These are phyloP conservation scores for Serrognathus titanus DNA, from an alignment of 2,888 invertebrate species.

Conservation along the genomic window DNA sequence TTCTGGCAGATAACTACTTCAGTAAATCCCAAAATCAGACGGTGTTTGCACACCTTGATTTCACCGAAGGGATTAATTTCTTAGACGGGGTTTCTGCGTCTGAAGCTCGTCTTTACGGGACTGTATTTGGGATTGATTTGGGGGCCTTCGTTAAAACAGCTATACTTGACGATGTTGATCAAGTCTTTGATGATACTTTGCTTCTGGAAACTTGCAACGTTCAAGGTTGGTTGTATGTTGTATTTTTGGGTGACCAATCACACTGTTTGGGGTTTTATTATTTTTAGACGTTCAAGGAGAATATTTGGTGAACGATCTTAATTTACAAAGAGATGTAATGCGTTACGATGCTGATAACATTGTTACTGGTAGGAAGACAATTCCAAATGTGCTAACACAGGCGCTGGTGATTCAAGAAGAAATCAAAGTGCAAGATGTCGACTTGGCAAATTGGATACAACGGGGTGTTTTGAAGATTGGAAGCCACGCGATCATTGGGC, in stretches of 20 bases:
- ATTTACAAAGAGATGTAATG: constrained; percentile 53
- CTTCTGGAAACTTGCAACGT: constrained; percentile 33
- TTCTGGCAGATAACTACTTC: constrained; percentile 52
- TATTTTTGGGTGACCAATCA: not conserved
- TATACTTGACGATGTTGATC: constrained; percentile 46
- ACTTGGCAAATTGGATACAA: constrained; percentile 50
- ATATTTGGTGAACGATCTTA: constrained; percentile 51
- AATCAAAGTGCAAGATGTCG: constrained; percentile 47
- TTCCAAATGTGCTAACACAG: constrained; percentile 43
- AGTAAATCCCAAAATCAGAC: constrained; percentile 52
- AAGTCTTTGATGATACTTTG: constrained; percentile 43
- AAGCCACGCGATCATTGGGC: constrained; percentile 48
- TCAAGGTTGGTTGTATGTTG: constrained; percentile 26
- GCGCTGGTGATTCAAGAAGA: constrained; percentile 41
- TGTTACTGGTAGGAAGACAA: constrained; percentile 48
- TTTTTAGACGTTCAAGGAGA: constrained; percentile 34
- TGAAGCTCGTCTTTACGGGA: constrained; percentile 39
- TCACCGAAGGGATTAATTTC: constrained; percentile 46
- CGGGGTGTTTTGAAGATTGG: constrained; percentile 46
- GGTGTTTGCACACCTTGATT: constrained; percentile 46
- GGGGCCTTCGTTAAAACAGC: constrained; percentile 47
- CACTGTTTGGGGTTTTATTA: constrained; percentile 7
- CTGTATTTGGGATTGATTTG: constrained; percentile 43
- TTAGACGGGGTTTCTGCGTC: constrained; percentile 40
- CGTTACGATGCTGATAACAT: constrained; percentile 47